Evolutionary conservation across 2,888 invertebrate genomes (phyloP).

Genomic region (Xestobium rufovillosum): DNA sequence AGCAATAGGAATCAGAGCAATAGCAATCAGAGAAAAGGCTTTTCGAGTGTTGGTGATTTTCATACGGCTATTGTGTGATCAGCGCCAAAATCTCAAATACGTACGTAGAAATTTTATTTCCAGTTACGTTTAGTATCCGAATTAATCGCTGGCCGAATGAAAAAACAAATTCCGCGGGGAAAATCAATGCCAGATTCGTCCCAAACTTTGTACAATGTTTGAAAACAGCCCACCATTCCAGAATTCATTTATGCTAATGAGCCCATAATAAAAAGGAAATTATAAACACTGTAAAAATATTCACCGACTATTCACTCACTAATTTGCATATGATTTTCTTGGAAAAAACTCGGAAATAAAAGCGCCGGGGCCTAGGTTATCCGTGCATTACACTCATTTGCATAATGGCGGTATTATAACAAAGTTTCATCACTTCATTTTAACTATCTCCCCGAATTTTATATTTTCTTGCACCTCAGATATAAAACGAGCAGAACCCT

Average conservation of each 20-base stretch:
- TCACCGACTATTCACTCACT: conserved; percentile 41
- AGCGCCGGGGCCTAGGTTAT: conserved; percentile 36
- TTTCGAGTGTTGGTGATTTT: too few relatives aligned
- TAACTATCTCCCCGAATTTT: conserved; percentile 20
- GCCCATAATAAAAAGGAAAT: conserved; percentile 42
- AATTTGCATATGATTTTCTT: conserved; percentile 44
- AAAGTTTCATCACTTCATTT: conserved; percentile 27
- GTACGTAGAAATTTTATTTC: too few relatives aligned
- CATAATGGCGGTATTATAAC: conserved; percentile 39
- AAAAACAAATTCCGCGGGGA: too few relatives aligned
- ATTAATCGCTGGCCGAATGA: too few relatives aligned
- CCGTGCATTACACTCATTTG: conserved; percentile 36
- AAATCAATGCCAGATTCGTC: too few relatives aligned
- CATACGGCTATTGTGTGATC: too few relatives aligned
- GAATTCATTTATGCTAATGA: conserved; percentile 41
- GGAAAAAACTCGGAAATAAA: conserved; percentile 33
- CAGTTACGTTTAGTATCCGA: too few relatives aligned
- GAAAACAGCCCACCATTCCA: conserved; percentile 23
- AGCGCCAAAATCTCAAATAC: too few relatives aligned
- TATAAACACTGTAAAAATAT: conserved; percentile 45
- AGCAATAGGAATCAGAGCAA: too few relatives aligned
- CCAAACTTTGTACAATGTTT: too few relatives aligned
- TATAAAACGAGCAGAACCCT: conserved; percentile 20
- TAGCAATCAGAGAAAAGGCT: too few relatives aligned
- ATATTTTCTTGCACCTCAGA: conserved; percentile 19